Conservation (phyloP, 2,888 invertebrate species). For the Loripinus fragilis region DNA sequence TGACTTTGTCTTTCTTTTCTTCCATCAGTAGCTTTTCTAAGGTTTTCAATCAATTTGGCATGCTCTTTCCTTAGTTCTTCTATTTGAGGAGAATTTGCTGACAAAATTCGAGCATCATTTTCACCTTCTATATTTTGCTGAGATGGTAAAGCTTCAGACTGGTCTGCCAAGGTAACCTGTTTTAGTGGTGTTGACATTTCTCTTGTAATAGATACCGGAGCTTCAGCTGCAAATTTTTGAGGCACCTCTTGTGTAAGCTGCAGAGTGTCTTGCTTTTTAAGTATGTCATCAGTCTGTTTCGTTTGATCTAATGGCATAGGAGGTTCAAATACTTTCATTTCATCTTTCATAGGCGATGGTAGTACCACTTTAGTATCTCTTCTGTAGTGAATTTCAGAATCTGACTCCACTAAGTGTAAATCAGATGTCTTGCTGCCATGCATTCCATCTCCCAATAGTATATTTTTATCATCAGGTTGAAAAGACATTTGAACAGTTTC, state of each 20-base stretch:
- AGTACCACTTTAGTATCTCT: background rate
- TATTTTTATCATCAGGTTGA: conserved; percentile 23
- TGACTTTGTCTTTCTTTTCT: conserved; percentile 56
- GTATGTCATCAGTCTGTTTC: background rate
- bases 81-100: conserved; percentile 65
- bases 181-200: background rate
- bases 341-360: background rate
- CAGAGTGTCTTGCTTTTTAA: background rate
- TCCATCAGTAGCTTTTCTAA: conserved; percentile 62
- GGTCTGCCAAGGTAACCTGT: background rate
- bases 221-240: background rate
- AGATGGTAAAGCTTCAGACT: background rate
- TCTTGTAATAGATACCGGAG: background rate
- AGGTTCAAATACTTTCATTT: background rate
- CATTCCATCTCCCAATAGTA: background rate
- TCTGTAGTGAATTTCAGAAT: background rate
- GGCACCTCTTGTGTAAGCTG: background rate
- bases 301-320: background rate
- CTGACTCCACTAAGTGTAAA: background rate
- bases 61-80: conserved; percentile 74
- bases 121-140: background rate
- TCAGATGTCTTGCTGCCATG: background rate
- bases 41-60: conserved; percentile 72
- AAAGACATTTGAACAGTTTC: conserved; percentile 36
- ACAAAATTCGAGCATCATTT: background rate